Percentiles rank a stretch among this genome's conserved stretches.
phyloP scores from a whole-genome alignment of 92 coral and sea anemone genomes.

The Umimayanthus kanabou region DNA sequence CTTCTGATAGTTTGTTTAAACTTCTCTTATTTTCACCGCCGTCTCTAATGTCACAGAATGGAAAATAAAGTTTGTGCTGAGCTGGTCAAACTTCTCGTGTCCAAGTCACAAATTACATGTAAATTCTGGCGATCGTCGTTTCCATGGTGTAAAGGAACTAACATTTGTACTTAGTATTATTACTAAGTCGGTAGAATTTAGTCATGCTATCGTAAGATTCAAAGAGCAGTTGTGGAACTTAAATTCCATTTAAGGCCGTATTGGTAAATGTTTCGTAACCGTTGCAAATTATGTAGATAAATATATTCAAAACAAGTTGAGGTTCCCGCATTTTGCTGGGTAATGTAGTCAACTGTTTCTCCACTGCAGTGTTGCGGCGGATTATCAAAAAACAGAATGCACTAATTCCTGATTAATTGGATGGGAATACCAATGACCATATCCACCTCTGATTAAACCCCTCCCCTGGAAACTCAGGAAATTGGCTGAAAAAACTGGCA shows the following conservation, averaged over 20 bases:
- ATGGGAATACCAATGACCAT: not conserved
- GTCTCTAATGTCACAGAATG: not conserved
- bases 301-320: too few species aligned
- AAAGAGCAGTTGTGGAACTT: not conserved
- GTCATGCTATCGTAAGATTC: not conserved
- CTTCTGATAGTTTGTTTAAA: not conserved
- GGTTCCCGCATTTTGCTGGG: not conserved
- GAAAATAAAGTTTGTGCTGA: not conserved
- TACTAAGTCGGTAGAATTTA: not conserved
- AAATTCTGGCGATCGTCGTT: slow-evolving; percentile 4
- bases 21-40: too few species aligned
- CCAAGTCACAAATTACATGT: not conserved
- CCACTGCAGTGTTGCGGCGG: not conserved
- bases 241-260: not conserved
- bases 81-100: not conserved
- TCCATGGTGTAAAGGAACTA: slow-evolving; percentile 31
- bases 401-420: not conserved
- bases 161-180: not conserved
- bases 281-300: not conserved
- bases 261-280: not conserved
- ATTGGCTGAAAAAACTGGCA: too few species aligned
- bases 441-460: too few species aligned
- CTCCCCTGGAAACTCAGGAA: too few species aligned
- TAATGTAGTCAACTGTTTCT: not conserved
- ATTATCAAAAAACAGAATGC: too few species aligned